Evolutionary conservation across 2,113 vertebrate species (phyloP), one percentile per base, ranked within the genome.

Genomic region (Peucedramus taeniatus): DNA sequence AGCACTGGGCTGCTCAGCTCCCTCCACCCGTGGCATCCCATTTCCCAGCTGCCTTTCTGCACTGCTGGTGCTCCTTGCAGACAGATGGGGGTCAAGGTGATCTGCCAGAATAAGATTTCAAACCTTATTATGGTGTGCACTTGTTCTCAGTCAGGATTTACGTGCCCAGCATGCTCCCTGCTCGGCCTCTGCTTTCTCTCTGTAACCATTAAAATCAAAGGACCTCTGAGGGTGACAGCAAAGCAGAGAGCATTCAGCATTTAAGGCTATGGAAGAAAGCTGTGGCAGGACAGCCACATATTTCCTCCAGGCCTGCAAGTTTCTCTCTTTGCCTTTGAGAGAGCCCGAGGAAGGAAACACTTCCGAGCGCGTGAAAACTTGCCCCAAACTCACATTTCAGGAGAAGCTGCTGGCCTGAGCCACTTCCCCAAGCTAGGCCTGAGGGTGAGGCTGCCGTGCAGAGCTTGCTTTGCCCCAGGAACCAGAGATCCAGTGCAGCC

Each of bases 401-500:
- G 42, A 79, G 63, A 68, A 86, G 35, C 53, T 80, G 42, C 80
- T 1, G 4, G 49, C 44, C 71, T 64, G 44, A 83, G 39, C 26
- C 44, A 11, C 35, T 51, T 54, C 33, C 33, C 26, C 4, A 13
- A 37, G 2, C 39, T 15, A 24, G 82, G 30, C 28, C 44, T 35
- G 57, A 23, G 61, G 39, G 18, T 33, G 13, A 37, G 61, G 47
- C 10, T 51, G 26, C 15, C 49, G 19, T 0, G 0, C 27, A 68
- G 50, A 84, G 24, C 2, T 3, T n/a, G 39, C 9, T 44, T 75
- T 70, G 42, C 7, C 23, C 6, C 13, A 33, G 66, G 33, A 68
- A 10, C 15, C 1, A 2, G 27, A 75, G 50, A 10, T 3, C 9
- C 50, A 44, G 40, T 0, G 1, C 30, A 49, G 42, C 30, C 30